Evolutionary conservation across 53 echinoderm and acorn worm species (phyloP).

Genomic region (Holothuria leucospilota): DNA sequence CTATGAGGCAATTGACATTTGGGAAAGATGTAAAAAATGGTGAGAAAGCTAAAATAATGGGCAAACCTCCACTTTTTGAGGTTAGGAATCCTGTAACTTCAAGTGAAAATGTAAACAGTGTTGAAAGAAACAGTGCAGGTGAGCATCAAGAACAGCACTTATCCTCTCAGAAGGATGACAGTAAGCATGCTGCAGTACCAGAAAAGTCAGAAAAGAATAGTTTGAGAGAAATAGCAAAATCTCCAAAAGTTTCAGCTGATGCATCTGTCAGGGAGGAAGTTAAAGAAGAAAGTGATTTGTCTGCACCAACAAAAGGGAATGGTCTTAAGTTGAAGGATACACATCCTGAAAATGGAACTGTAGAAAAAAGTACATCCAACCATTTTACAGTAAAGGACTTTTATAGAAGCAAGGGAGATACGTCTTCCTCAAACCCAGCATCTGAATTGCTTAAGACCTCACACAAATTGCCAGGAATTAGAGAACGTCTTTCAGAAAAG

Average conservation of each 20-base stretch:
- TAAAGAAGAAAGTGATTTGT: too few species aligned
- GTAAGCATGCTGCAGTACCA: neutral
- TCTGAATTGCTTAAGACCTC: neutral
- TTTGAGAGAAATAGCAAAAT: too few species aligned
- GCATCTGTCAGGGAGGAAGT: too few species aligned
- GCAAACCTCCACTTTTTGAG: neutral
- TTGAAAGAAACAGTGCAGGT: neutral
- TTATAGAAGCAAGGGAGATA: slow-evolving; percentile 2
- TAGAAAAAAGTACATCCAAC: slow-evolving; percentile 21
- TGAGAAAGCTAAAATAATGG: slow-evolving; percentile 8
- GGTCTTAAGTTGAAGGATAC: too few species aligned
- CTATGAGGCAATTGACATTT: slow-evolving; percentile 52
- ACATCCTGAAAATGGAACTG: neutral
- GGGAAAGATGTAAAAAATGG: slow-evolving; percentile 27
- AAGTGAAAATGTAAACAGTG: too few species aligned
- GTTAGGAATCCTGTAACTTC: neutral
- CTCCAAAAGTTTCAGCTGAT: too few species aligned
- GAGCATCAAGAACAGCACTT: neutral
- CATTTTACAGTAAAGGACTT: neutral
- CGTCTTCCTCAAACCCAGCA: neutral
- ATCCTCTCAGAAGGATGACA: neutral
- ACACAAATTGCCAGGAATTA: slow-evolving; percentile 12
- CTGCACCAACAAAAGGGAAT: too few species aligned
- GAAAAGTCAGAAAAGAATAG: too few species aligned
- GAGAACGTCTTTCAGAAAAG: slow-evolving; percentile 17